Evolutionary conservation across 2,113 vertebrate genomes (phyloP).

Genomic region (Aldabrachelys gigantea): DNA sequence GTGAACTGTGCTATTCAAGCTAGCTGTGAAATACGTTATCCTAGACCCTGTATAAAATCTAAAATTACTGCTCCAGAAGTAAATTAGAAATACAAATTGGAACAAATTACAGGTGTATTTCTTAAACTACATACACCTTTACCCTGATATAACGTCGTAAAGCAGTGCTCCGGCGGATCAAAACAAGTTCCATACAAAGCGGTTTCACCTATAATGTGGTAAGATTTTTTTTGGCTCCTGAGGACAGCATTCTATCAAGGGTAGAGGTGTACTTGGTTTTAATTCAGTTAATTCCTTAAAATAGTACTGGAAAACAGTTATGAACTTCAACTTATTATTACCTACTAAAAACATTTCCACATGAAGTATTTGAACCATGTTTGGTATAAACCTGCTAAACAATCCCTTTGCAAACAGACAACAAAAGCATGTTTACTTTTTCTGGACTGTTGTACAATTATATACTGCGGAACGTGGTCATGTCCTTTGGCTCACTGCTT

Average conservation of each 20-base stretch:
- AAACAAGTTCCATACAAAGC: too few relatives aligned
- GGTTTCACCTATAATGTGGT: too few relatives aligned
- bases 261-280: neutral
- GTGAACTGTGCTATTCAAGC: neutral
- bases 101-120: conserved; percentile 32
- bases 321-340: conserved; percentile 31
- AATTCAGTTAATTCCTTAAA: conserved; percentile 6
- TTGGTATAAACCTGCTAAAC: conserved; percentile 28
- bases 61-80: conserved; percentile 37
- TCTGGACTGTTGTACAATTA: conserved; percentile 63
- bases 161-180: too few relatives aligned
- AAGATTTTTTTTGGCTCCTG: too few relatives aligned
- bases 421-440: neutral
- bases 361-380: neutral
- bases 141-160: too few relatives aligned
- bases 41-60: conserved; percentile 35
- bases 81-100: conserved; percentile 12
- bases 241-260: too few relatives aligned
- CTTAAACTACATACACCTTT: neutral
- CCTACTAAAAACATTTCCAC: conserved; percentile 32
- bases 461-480: conserved; percentile 93
- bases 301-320: conserved; percentile 23
- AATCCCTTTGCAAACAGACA: conserved; percentile 13
- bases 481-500: conserved; percentile 96
- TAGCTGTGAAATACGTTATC: neutral